Evolutionary conservation across 2,888 invertebrate genomes (phyloP).

Genomic region (Stenichneumon culpator): DNA sequence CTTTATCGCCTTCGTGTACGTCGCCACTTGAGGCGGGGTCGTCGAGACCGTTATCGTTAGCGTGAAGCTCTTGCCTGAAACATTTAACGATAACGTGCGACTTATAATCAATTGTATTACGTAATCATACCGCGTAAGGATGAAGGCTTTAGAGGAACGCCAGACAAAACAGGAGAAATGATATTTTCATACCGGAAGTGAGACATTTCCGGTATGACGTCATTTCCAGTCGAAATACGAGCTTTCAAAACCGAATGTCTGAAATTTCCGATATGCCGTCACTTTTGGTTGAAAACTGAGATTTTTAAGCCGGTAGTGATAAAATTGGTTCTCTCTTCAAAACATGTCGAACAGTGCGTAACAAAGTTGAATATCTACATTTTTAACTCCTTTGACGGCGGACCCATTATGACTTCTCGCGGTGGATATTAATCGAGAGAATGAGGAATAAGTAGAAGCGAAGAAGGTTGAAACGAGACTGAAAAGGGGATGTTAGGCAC

Average conservation of each 20-base stretch:
- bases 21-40: constrained; percentile 97
- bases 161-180: too few relatives aligned
- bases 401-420: constrained; percentile 58
- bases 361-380: not conserved
- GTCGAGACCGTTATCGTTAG: constrained; percentile 98
- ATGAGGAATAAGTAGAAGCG: constrained; percentile 7
- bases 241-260: too few relatives aligned
- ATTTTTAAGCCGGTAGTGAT: too few relatives aligned
- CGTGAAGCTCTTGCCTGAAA: constrained; percentile 98
- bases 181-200: too few relatives aligned
- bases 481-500: not conserved
- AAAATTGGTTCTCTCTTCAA: not conserved
- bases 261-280: too few relatives aligned
- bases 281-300: too few relatives aligned
- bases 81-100: constrained; percentile 39
- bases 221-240: too few relatives aligned
- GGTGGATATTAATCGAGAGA: constrained; percentile 20
- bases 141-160: not conserved
- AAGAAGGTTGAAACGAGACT: not conserved
- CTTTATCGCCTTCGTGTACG: constrained; percentile 98
- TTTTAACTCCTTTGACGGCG: not conserved
- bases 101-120: constrained; percentile 5
- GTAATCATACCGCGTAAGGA: not conserved
- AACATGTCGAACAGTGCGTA: constrained; percentile 1
- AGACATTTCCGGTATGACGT: too few relatives aligned